Evolutionary conservation across 53 echinoderm and acorn worm genomes (phyloP), one percentile per base, ranked within the genome.

Genomic region (Paracentrotus lividus): DNA sequence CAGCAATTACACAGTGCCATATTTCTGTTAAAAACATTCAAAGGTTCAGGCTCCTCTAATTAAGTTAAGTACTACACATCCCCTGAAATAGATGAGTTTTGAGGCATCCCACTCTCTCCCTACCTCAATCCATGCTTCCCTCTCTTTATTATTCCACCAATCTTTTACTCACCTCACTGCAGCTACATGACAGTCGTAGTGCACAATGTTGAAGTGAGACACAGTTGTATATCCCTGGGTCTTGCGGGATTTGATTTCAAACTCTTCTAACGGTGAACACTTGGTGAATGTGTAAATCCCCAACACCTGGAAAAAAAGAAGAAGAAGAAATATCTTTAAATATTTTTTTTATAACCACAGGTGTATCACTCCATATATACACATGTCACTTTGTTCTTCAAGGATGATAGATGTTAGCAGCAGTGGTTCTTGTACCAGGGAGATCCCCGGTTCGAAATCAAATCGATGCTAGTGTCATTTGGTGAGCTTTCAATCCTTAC

Each of bases 251-350:
- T 98, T 98, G 76, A 93, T 95, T 72, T 98, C 98, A 95, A 96
- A 97, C 59, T 97, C 96, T 64, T 97, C 97, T 84, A 98, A 72
- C 2, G 96, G 95, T 12, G 95, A 84, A 75, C 97, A 95, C 93
- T 98, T 97, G 68, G 98, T 98, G 95, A 94, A 98, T 8, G 98
- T 98, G 93, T 98, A 98, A 66, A 98, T 98, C 14, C 97, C 98
- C 14, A 97, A 69, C 32, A 98, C 98, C 98, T 97, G 29, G 6
- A 0, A 64, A 27, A 10, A 59, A 51, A 59, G 2, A 59, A 23
- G 59, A 20, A 12, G n/a, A n/a, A 18, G 16, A 54, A 10, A 54
- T 54, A 13, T 18, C 12, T 54, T 54, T 9, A 2, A 24, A 58
- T 21, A 58, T 0, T 1, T 24, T 18, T 57, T 23, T 20, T 23